These are phyloP conservation scores for Thamnophis sirtalis DNA, from an alignment of 2,113 vertebrate species.

Conservation along the genomic window DNA sequence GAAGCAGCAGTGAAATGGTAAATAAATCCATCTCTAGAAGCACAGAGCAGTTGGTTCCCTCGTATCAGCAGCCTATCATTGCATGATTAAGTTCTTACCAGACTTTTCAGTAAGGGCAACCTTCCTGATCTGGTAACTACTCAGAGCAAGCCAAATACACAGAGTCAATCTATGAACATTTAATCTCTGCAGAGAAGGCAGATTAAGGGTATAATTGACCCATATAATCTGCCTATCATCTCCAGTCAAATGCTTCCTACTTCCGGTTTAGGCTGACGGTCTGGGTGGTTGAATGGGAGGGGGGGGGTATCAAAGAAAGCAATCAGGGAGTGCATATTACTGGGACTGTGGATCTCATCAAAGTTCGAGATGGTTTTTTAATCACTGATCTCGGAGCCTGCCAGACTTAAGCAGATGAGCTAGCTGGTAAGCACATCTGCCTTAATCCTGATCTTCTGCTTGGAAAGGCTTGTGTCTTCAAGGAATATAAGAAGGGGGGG, in stretches of 20 bases:
- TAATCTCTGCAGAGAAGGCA: slow-evolving; percentile 86
- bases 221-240: slow-evolving; percentile 92
- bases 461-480: slow-evolving; percentile 80
- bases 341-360: slow-evolving; percentile 80
- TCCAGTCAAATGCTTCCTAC: slow-evolving; percentile 74
- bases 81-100: slow-evolving; percentile 76
- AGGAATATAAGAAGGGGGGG: slow-evolving; percentile 77
- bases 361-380: slow-evolving; percentile 90
- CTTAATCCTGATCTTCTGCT: slow-evolving; percentile 91
- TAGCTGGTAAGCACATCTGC: slow-evolving; percentile 90
- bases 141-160: slow-evolving; percentile 91
- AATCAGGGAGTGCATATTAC: slow-evolving; percentile 69
- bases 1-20: slow-evolving; percentile 68
- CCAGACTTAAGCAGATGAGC: slow-evolving; percentile 87
- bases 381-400: slow-evolving; percentile 87
- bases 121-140: slow-evolving; percentile 88
- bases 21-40: slow-evolving; percentile 61
- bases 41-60: slow-evolving; percentile 37
- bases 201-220: slow-evolving; percentile 99
- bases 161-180: slow-evolving; percentile 90
- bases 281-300: not conserved
- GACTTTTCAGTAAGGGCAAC: slow-evolving; percentile 80
- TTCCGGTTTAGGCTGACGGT: slow-evolving; percentile 66
- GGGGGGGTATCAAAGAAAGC: slow-evolving; percentile 62
- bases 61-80: slow-evolving; percentile 55